These are phyloP conservation scores for Parasteatoda tepidariorum DNA, from an alignment of 1,140 invertebrate genomes.

Conservation along the genomic window DNA sequence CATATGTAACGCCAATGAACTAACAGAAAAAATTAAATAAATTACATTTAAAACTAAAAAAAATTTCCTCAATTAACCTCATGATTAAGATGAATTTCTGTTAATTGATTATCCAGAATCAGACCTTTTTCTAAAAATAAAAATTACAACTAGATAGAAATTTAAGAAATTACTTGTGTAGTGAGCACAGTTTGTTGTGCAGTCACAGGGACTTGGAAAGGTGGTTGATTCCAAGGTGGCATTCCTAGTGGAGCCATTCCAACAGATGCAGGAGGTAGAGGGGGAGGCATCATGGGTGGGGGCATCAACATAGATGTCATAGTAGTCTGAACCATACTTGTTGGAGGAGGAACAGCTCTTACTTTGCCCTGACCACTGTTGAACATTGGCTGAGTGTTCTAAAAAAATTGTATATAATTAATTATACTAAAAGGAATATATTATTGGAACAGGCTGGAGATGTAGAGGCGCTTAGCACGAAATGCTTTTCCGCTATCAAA, in stretches of 20 bases:
- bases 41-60: neutral
- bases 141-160: neutral
- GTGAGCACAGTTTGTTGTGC: neutral
- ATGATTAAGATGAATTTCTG: neutral
- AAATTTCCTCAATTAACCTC: neutral
- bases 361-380: slow-evolving; percentile 29
- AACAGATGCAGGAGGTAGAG: slow-evolving; percentile 28
- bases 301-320: slow-evolving; percentile 39
- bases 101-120: neutral
- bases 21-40: neutral
- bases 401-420: neutral
- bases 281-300: slow-evolving; percentile 47
- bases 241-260: neutral
- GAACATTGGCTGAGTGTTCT: slow-evolving; percentile 26
- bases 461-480: too few species aligned
- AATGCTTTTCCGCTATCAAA: too few species aligned
- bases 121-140: neutral
- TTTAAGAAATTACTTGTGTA: neutral
- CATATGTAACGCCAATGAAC: neutral
- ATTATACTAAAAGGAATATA: neutral
- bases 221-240: slow-evolving; percentile 26
- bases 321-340: slow-evolving; percentile 16
- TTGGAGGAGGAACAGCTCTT: slow-evolving; percentile 20
- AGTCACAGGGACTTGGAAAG: slow-evolving; percentile 18
- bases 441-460: too few species aligned